Conservation (phyloP, 2,888 invertebrate genomes). For the Patella depressa region DNA sequence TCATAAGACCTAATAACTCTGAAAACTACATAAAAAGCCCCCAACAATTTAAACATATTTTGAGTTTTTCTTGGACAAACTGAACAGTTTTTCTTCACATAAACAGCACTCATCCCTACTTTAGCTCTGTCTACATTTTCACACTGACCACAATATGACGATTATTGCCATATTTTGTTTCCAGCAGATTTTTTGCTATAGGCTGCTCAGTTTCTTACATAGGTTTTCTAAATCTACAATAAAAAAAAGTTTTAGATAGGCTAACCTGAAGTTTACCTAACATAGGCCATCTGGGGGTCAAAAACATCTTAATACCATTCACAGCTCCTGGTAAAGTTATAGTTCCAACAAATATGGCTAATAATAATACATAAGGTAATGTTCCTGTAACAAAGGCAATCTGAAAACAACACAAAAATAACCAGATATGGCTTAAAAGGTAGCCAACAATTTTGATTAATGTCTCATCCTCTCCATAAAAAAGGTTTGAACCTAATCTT, state of each 20-base stretch:
- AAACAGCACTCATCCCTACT: too few relatives aligned
- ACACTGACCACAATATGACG: too few relatives aligned
- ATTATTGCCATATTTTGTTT: too few relatives aligned
- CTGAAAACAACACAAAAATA: constrained; percentile 35
- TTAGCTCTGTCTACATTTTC: too few relatives aligned
- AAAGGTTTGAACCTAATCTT: too few relatives aligned
- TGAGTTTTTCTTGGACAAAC: too few relatives aligned
- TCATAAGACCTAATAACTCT: not conserved
- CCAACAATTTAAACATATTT: not conserved
- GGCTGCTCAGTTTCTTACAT: too few relatives aligned
- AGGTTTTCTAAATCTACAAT: too few relatives aligned
- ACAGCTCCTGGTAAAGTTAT: constrained; percentile 54
- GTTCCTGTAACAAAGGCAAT: constrained; percentile 48
- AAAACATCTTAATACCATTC: constrained; percentile 52
- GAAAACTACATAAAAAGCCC: not conserved
- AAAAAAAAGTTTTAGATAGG: constrained; percentile 1
- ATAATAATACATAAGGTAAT: constrained; percentile 43
- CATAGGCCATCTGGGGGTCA: constrained; percentile 56
- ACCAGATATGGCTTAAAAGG: not conserved
- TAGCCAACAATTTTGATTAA: too few relatives aligned
- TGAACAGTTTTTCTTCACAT: too few relatives aligned
- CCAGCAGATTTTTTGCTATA: too few relatives aligned
- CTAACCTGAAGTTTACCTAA: constrained; percentile 53
- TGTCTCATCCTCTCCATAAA: too few relatives aligned
- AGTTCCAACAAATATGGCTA: constrained; percentile 44